Evolutionary conservation across 2,888 invertebrate genomes (phyloP), one percentile per base, ranked within the genome.

Genomic region (Lysandra coridon): DNA sequence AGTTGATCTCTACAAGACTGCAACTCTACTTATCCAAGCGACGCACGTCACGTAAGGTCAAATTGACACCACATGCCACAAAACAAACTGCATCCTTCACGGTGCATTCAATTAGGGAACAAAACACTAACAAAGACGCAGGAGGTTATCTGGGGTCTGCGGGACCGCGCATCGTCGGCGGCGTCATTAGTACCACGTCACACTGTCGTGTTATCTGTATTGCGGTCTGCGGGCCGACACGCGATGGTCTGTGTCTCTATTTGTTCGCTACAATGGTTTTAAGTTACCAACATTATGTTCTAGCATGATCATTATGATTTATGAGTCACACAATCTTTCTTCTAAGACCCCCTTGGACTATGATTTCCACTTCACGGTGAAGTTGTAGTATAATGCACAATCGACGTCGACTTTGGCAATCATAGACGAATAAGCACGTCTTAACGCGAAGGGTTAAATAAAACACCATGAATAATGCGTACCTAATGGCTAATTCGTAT

Each of bases 131-230:
- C 81, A 83, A 81, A 82, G 80, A 78, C 82, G 78, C 84, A 84
- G 82, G 82, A 75, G 57, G 81, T 81, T 85, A 85, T 84, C 85
- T 85, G 84, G 80, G 82, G 82, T 82, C 83, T 81, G 82, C 82
- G 83, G 82, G 84, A 82, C 84, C 85, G 84, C 83, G 84, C 85
- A 83, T 83, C 85, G 84, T 85, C 87, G 86, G 87, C 85, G 89
- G 88, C 86, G 83, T 85, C 86, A 89, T 89, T 88, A 88, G 87
- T 88, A 84, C 81, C 74, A 84, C 83, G 88, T 86, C 75, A 75
- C 60, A 49, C 64, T 69, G 30, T 12, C 44, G 30, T 53, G n/a
- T 33, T 76, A 76, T 76, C 30, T 57, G 57, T 5, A 49, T 49
- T n/a, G 53, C 17, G 4, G 57, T 57, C 57, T 17, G 57, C 4